phyloP scores from a whole-genome alignment of 1,140 invertebrate genomes.

The Lamellibrachia luymesi region DNA sequence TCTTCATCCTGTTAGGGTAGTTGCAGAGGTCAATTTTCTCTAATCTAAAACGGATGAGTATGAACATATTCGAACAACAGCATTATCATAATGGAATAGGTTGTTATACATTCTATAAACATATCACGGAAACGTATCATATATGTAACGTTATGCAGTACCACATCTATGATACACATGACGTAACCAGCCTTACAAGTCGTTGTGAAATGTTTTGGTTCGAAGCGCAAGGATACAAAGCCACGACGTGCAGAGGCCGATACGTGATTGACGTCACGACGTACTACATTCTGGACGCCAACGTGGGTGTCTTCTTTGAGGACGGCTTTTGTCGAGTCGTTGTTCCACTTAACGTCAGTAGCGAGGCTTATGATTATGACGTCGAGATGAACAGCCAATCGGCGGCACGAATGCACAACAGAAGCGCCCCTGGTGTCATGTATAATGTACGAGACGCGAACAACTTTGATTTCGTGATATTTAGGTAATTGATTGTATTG shows the following conservation, averaged over 20 bases:
- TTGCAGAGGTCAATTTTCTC: background rate
- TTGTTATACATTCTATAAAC: background rate
- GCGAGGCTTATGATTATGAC: background rate
- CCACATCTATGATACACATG: too few relatives aligned
- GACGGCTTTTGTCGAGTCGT: background rate
- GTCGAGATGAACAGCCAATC: background rate
- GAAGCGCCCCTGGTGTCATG: background rate
- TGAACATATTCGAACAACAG: too few relatives aligned
- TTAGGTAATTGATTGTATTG: background rate
- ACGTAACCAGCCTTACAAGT: background rate
- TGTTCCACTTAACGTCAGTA: background rate
- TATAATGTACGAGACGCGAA: background rate
- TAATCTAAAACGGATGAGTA: background rate
- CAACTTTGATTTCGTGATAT: background rate
- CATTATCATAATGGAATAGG: background rate
- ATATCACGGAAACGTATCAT: background rate
- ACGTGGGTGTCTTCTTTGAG: background rate
- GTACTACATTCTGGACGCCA: background rate
- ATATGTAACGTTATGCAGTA: background rate
- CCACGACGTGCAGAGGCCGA: background rate
- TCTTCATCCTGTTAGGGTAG: background rate
- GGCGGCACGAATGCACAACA: background rate
- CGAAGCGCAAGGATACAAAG: background rate
- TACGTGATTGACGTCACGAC: constrained; percentile 3
- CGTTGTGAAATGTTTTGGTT: background rate